These are phyloP conservation scores for Myopa testacea DNA, from an alignment of 2,888 invertebrate species.

Conservation along the genomic window DNA sequence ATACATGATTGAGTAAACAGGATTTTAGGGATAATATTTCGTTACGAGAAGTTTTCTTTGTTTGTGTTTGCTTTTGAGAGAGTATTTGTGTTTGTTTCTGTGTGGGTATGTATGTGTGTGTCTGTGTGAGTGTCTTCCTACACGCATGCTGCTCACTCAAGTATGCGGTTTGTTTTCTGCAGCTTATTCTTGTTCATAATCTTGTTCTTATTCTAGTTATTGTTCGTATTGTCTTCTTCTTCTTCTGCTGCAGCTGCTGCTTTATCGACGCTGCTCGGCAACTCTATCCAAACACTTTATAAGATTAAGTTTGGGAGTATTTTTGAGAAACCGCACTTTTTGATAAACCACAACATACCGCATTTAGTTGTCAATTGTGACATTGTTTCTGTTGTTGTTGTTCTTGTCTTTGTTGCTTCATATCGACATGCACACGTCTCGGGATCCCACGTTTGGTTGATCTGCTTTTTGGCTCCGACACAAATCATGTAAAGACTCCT, in stretches of 20 bases:
- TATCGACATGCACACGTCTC: not conserved
- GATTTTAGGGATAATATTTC: conserved; percentile 33
- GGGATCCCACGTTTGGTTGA: not conserved
- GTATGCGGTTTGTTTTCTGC: not conserved
- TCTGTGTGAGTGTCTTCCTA: not conserved
- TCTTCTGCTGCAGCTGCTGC: not conserved
- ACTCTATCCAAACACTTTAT: not conserved
- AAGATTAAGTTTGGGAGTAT: conserved; percentile 3
- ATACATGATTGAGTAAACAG: conserved; percentile 32
- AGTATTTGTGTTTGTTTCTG: not conserved
- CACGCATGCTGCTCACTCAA: not conserved
- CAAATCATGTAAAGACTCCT: not conserved
- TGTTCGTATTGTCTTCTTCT: not conserved
- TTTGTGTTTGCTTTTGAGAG: conserved; percentile 4
- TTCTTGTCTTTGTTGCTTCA: not conserved
- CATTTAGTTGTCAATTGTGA: conserved; percentile 23
- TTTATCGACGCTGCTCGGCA: not conserved
- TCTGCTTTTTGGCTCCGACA: conserved; percentile 16
- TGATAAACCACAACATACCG: not conserved
- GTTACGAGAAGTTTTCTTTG: conserved; percentile 22
- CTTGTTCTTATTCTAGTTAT: no score
- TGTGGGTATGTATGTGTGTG: not conserved
- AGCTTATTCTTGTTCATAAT: no score
- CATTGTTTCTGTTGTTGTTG: conserved; percentile 1
- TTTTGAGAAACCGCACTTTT: conserved; percentile 28